Evolutionary conservation across 2,113 vertebrate genomes (phyloP), one percentile per base, ranked within the genome.

Genomic region (Symphodus melops): DNA sequence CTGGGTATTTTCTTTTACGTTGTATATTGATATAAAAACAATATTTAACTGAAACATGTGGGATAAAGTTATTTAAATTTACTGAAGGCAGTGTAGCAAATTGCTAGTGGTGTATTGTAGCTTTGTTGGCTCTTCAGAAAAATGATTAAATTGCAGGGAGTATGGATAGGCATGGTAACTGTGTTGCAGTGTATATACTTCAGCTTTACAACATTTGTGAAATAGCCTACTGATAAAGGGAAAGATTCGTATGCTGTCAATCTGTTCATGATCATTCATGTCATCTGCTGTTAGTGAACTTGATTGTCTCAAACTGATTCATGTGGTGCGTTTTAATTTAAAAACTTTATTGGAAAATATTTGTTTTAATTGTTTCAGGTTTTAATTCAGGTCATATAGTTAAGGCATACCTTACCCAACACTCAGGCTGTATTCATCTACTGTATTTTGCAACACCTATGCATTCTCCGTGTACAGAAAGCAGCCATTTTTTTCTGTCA

Each of bases 371-470:
- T 54, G 48, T 79, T 72, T 75, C 37, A 10, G 36, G 52, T 70
- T 72, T 66, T 25, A 57, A n/a, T 86, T 90, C 83, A 83, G 80
- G 81, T 89, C 79, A 74, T 79, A 48, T 72, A 79, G 20, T 41
- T 60, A 75, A 80, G 66, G 48, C 72, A 77, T 33, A 33, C 4
- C 28, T 33, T 61, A 69, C 72, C 68, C 76, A 72, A 71, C 62
- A 89, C 89, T 92, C 87, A 89, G 89, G 88, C 88, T 91, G 72
- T 85, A 87, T 75, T 83, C 67, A 88, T 89, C 91, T 92, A 90
- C 91, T 92, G 89, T 91, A 90, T 87, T 84, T 87, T 81, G 51
- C 71, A 85, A 81, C 72, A 81, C 67, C 76, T 75, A 82, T 82
- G 77, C 79, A 85, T 81, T 51, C 19, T 9, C 48, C 7, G 2